phyloP scores from a whole-genome alignment of 2,888 invertebrate genomes.

The Tanypteryx hageni region DNA sequence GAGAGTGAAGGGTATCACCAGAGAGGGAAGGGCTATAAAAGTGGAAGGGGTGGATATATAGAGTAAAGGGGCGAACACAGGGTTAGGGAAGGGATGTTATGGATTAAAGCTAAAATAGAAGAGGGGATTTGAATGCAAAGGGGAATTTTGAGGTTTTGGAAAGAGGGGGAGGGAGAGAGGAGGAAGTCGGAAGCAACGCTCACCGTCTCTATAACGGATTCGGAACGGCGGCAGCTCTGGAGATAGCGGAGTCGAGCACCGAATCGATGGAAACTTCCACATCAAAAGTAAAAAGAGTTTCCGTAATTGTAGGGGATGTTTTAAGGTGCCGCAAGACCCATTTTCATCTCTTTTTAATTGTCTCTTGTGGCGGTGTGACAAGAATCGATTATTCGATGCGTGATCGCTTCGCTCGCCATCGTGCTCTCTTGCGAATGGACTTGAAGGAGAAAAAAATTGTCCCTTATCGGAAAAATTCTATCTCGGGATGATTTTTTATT shows the following conservation, averaged over 20 bases:
- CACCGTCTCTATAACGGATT: slow-evolving; percentile 26
- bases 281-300: slow-evolving; percentile 35
- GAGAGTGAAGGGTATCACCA: not conserved
- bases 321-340: slow-evolving; percentile 10
- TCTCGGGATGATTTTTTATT: no score
- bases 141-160: not conserved
- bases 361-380: not conserved
- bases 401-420: not conserved
- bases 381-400: not conserved
- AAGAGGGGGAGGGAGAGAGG: not conserved
- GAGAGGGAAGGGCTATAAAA: not conserved
- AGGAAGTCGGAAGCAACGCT: not conserved
- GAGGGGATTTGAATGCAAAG: not conserved
- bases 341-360: not conserved
- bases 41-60: no score
- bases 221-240: slow-evolving; percentile 27
- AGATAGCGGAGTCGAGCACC: slow-evolving; percentile 38
- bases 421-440: not conserved
- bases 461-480: no score
- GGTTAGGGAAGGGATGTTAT: no score
- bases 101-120: not conserved
- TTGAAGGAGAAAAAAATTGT: no score
- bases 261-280: slow-evolving; percentile 11
- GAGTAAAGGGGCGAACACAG: no score
- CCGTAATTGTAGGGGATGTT: slow-evolving; percentile 13